Evolutionary conservation across 92 coral and sea anemone genomes (phyloP).

Genomic region (Palythoa heliodiscus): DNA sequence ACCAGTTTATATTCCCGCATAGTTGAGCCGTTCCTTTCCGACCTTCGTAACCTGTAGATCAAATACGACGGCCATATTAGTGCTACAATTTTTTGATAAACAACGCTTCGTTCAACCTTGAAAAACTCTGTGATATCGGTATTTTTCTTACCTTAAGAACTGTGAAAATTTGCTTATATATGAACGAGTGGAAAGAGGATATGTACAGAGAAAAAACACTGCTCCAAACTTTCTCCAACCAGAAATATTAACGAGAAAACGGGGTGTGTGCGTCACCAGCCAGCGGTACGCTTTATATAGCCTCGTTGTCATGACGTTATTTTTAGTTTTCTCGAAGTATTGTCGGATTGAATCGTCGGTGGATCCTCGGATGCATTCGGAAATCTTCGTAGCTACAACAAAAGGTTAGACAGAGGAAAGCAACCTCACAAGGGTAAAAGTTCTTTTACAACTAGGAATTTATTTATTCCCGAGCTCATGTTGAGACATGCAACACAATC

Average conservation of each 20-base stretch:
- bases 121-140: background rate
- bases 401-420: background rate
- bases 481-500: background rate
- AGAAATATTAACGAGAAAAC: slow-evolving; percentile 38
- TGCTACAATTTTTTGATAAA: background rate
- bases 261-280: slow-evolving; percentile 95
- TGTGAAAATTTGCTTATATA: slow-evolving; percentile 30
- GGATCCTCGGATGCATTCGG: slow-evolving; percentile 5
- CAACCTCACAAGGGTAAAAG: background rate
- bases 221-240: slow-evolving; percentile 57
- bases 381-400: background rate
- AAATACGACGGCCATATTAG: slow-evolving; percentile 17
- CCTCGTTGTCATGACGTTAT: slow-evolving; percentile 86
- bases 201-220: slow-evolving; percentile 62
- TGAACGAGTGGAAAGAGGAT: slow-evolving; percentile 48
- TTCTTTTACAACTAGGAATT: background rate
- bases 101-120: background rate
- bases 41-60: slow-evolving; percentile 34
- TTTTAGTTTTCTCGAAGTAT: slow-evolving; percentile 69
- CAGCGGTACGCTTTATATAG: slow-evolving; percentile 75
- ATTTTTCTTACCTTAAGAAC: slow-evolving; percentile 19
- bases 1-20: slow-evolving; percentile 99
- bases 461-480: background rate
- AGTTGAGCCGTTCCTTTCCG: slow-evolving; percentile 29
- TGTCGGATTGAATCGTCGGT: slow-evolving; percentile 8